Evolutionary conservation across 2,797 vertebrate genomes (phyloP), one percentile per base, ranked within the genome.

Genomic region (Notoglanidium macrostoma): DNA sequence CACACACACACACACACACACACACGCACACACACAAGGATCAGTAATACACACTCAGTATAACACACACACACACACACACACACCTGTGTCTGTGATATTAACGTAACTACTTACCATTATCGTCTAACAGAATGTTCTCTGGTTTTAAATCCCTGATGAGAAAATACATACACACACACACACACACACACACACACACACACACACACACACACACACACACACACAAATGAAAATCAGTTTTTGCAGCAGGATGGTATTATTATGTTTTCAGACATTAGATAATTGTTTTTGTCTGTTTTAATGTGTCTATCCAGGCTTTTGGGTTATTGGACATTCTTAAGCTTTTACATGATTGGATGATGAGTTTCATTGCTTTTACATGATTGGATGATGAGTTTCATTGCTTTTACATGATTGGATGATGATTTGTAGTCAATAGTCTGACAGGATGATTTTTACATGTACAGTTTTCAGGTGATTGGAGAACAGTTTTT

Each of bases 111-210:
- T 78, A 89, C 94, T 1, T 93, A 96, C 96, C 96, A 15, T 93
- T 82, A 90, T 96, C 94, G 73, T 96, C 98, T 92, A 99, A 90
- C 77, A 99, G 93, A 90, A 99, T 99, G 91, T 99, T 99, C 90
- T 99, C 98, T 89, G 98, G 98, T 92, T 99, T 99, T 92, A 99
- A 91, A 90, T 99, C 98, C 92, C 98, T 99, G 94, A 88, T 65
- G 92, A 65, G 90, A 65, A 82, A 82, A 82, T 44, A 82, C 59
- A 82, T 61, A 82, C 59, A 81, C 79, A 81, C 77, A 78, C 76
- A 78, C 76, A 78, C 54, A 79, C 29, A 79, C 76, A 79, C 77
- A 79, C 15, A 57, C 29, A 57, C 6, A 78, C n/a, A 46, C 6
- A 61, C 57, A 81, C 73, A 76, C 73, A 76, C 73, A 51, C 46